A percentile compares a stretch with the other conserved stretches of the same genome.
Conservation (phyloP, 2,797 vertebrate genomes). For the Eutrigla gurnardus region DNA sequence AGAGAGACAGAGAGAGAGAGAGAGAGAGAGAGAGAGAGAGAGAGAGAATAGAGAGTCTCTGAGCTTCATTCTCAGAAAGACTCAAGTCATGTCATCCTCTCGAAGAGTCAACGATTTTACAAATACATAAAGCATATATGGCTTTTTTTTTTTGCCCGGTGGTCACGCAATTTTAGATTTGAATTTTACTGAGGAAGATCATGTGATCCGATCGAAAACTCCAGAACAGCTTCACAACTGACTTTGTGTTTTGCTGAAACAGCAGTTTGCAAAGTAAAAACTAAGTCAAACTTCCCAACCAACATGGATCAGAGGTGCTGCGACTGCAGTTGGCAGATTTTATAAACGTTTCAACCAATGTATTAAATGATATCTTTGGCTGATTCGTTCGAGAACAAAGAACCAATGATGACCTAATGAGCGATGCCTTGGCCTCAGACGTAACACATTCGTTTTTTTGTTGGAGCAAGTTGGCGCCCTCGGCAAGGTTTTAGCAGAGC, state of each 20-base stretch:
- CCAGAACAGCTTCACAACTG: conserved; percentile 1
- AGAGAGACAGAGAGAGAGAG: too few species aligned
- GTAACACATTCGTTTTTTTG: too few species aligned
- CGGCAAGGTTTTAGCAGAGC: too few species aligned
- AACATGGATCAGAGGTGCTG: neutral
- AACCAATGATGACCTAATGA: neutral
- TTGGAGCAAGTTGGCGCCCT: too few species aligned
- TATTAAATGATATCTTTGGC: neutral
- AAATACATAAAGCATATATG: too few species aligned
- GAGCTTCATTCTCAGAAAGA: conserved; percentile 21
- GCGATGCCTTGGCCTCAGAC: neutral
- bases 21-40: conserved; percentile 2
- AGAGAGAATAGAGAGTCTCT: neutral
- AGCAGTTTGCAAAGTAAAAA: neutral
- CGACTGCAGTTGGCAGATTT: neutral
- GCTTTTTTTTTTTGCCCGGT: neutral
- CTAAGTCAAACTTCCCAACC: neutral
- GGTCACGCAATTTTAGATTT: neutral
- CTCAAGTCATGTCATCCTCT: neutral
- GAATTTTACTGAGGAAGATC: neutral
- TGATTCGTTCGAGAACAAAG: neutral
- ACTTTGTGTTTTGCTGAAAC: neutral
- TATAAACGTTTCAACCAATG: neutral
- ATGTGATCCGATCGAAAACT: neutral
- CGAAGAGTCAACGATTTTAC: neutral